phyloP scores from a whole-genome alignment of 2,113 vertebrate genomes.

The Myocastor coypus region DNA sequence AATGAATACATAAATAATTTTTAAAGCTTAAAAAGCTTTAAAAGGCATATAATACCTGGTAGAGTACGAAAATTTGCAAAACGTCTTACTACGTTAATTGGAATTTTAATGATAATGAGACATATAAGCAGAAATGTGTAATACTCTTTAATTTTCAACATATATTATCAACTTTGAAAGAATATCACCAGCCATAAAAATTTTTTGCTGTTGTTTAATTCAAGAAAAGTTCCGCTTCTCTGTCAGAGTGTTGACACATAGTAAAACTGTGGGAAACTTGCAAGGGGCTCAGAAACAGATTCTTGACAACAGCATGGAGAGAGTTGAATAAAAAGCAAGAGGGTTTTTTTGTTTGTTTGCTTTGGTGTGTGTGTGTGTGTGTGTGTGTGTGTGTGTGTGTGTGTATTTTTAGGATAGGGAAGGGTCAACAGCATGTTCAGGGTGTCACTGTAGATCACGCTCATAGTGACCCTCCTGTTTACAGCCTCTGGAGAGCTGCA shows the following conservation, averaged over 20 bases:
- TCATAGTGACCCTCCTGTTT: too few species aligned
- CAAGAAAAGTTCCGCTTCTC: neutral
- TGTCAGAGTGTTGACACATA: neutral
- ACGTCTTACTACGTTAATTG: neutral
- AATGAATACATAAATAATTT: too few species aligned
- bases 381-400: too few species aligned
- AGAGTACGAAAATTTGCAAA: neutral
- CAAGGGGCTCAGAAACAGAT: neutral
- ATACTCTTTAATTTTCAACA: neutral
- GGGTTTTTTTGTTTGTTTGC: too few species aligned
- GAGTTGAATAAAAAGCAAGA: neutral
- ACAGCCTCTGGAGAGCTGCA: too few species aligned
- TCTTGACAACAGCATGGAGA: neutral
- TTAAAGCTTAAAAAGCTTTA: too few species aligned
- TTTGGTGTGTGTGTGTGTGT: too few species aligned
- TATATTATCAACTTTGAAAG: neutral
- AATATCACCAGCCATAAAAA: neutral
- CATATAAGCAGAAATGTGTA: neutral
- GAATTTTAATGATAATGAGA: neutral
- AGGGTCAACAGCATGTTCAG: too few species aligned
- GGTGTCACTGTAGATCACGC: too few species aligned
- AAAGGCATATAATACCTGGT: neutral
- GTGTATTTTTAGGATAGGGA: too few species aligned
- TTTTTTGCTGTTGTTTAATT: neutral
- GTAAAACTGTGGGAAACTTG: neutral